phyloP scores from a whole-genome alignment of 2,113 vertebrate species.

The Amphiprion percula region DNA sequence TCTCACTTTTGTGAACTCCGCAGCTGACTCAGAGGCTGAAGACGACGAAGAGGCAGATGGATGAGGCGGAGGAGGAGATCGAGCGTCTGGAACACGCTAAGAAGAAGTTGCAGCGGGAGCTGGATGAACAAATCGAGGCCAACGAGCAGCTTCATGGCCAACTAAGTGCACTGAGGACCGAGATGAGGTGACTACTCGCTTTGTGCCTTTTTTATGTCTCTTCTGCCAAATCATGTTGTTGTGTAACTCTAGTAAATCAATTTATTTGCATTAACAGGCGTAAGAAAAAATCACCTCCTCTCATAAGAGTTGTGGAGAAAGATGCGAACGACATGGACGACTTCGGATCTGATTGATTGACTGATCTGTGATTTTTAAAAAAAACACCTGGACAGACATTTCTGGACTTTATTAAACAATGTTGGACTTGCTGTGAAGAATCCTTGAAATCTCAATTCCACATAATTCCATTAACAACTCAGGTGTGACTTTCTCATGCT shows the following conservation, averaged over 20 bases:
- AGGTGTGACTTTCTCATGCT: slow-evolving; percentile 52
- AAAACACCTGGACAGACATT: neutral
- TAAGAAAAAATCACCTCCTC: slow-evolving; percentile 72
- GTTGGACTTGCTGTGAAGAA: slow-evolving; percentile 36
- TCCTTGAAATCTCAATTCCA: slow-evolving; percentile 18
- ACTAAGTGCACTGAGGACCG: slow-evolving; percentile 86
- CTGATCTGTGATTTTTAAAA: neutral
- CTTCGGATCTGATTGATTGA: slow-evolving; percentile 69
- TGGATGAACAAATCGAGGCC: slow-evolving; percentile 93
- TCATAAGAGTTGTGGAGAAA: slow-evolving; percentile 64
- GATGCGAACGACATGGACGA: slow-evolving; percentile 62
- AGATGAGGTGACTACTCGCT: slow-evolving; percentile 86
- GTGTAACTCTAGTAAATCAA: neutral
- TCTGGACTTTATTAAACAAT: slow-evolving; percentile 22
- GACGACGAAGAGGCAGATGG: slow-evolving; percentile 94
- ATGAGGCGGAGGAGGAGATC: slow-evolving; percentile 96
- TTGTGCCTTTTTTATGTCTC: neutral
- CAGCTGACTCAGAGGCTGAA: slow-evolving; percentile 95
- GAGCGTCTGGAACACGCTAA: slow-evolving; percentile 92
- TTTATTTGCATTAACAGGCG: slow-evolving; percentile 61
- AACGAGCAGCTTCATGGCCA: slow-evolving; percentile 93
- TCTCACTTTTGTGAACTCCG: slow-evolving; percentile 31
- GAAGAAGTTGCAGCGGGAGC: slow-evolving; percentile 95
- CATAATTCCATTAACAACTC: slow-evolving; percentile 62
- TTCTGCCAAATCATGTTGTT: neutral